A percentile compares a stretch with the other conserved stretches of the same genome.
Conservation (phyloP, 2,797 vertebrate species). For the Staurois parvus region DNA sequence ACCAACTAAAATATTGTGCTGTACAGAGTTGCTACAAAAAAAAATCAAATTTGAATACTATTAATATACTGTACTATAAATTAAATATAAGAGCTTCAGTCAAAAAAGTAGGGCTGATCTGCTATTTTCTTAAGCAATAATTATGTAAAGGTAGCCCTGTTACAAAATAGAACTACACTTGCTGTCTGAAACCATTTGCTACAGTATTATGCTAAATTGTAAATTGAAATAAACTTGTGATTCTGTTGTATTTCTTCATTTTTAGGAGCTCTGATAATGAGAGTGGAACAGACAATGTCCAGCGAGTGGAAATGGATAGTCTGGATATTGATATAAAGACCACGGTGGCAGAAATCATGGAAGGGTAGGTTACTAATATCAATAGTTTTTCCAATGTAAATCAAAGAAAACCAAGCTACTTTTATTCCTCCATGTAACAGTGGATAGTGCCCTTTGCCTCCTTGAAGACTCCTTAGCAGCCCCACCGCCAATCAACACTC, state of each 20-base stretch:
- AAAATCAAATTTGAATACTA: no score
- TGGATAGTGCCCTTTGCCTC: not conserved
- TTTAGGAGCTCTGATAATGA: constrained; percentile 69
- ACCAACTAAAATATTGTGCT: no score
- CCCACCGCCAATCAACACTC: no score
- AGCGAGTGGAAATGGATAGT: constrained; percentile 71
- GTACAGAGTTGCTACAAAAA: no score
- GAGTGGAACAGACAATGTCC: constrained; percentile 59
- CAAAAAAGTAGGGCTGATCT: no score
- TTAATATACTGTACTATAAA: no score
- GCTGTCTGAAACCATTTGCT: no score
- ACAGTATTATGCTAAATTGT: not conserved
- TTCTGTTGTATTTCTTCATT: not conserved
- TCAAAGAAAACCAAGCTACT: not conserved
- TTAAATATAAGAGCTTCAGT: no score
- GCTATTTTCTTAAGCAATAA: no score
- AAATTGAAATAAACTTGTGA: not conserved
- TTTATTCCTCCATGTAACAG: not conserved
- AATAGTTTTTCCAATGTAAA: not conserved
- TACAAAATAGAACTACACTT: no score
- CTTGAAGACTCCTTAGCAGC: no score
- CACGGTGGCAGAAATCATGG: constrained; percentile 80
- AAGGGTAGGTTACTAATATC: constrained; percentile 68
- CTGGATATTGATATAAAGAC: constrained; percentile 77
- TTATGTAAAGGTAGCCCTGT: no score